Evolutionary conservation across 2,797 vertebrate species (phyloP).

Genomic region (Hylomyscus alleni): DNA sequence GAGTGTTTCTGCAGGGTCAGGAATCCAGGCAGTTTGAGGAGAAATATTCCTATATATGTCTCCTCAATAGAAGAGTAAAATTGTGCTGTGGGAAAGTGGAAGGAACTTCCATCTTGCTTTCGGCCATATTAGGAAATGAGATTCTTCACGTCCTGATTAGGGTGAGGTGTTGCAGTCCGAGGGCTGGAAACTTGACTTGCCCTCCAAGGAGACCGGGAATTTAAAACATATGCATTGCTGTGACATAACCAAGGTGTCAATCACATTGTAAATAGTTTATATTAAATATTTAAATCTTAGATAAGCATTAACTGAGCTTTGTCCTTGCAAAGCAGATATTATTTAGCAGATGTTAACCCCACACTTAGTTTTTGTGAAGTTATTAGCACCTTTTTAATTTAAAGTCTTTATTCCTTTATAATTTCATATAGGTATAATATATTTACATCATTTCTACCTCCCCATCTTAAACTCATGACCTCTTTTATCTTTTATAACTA

Average conservation of each 20-base stretch:
- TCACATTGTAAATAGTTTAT: background rate
- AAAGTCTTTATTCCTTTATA: background rate
- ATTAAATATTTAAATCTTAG: slow-evolving; percentile 7
- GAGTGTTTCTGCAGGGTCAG: slow-evolving; percentile 48
- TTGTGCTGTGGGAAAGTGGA: background rate
- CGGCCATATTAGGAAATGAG: slow-evolving; percentile 29
- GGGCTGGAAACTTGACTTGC: background rate
- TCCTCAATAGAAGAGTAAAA: background rate
- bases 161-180: background rate
- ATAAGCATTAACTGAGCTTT: background rate
- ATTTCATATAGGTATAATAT: background rate
- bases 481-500: background rate
- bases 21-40: slow-evolving; percentile 5
- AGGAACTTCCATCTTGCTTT: background rate
- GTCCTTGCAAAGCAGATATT: background rate
- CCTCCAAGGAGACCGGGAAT: background rate
- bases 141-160: background rate
- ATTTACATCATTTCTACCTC: background rate
- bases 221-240: background rate
- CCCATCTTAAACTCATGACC: background rate
- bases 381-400: background rate
- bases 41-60: background rate
- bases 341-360: background rate
- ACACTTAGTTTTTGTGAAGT: background rate
- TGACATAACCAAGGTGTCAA: background rate